phyloP scores from a whole-genome alignment of 2,113 vertebrate genomes.

The Grammomys dolichurus region DNA sequence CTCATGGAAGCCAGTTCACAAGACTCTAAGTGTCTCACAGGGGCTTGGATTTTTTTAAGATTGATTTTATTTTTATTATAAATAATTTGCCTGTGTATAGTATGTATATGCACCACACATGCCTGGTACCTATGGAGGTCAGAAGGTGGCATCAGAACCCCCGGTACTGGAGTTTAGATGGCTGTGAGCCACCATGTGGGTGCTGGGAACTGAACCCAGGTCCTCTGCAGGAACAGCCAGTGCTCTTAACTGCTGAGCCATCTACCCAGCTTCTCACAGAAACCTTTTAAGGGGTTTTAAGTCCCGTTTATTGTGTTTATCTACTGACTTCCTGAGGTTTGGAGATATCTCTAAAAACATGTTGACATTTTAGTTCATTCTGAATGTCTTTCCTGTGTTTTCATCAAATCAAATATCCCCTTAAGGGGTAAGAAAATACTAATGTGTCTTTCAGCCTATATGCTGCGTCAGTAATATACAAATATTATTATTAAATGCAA shows the following conservation, averaged over 20 bases:
- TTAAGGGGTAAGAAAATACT: background rate
- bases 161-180: background rate
- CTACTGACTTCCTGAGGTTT: slow-evolving; percentile 63
- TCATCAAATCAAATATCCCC: slow-evolving; percentile 44
- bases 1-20: slow-evolving; percentile 55
- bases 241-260: background rate
- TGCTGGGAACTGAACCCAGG: background rate
- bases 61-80: background rate
- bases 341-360: slow-evolving; percentile 58
- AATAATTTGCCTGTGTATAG: background rate
- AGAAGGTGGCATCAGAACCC: background rate
- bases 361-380: slow-evolving; percentile 68
- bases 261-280: slow-evolving; percentile 10
- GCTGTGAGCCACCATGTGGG: background rate
- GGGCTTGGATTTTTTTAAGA: background rate
- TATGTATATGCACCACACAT: background rate
- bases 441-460: slow-evolving; percentile 4
- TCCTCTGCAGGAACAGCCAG: background rate
- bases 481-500: slow-evolving; percentile 53
- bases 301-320: slow-evolving; percentile 67
- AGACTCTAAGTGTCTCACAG: slow-evolving; percentile 45
- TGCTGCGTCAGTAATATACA: background rate
- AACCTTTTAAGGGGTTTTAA: slow-evolving; percentile 64
- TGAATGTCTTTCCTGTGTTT: slow-evolving; percentile 5
- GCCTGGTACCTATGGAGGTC: background rate